Evolutionary conservation across 2,888 invertebrate genomes (phyloP).

Genomic region (Drosophila quinaria): DNA sequence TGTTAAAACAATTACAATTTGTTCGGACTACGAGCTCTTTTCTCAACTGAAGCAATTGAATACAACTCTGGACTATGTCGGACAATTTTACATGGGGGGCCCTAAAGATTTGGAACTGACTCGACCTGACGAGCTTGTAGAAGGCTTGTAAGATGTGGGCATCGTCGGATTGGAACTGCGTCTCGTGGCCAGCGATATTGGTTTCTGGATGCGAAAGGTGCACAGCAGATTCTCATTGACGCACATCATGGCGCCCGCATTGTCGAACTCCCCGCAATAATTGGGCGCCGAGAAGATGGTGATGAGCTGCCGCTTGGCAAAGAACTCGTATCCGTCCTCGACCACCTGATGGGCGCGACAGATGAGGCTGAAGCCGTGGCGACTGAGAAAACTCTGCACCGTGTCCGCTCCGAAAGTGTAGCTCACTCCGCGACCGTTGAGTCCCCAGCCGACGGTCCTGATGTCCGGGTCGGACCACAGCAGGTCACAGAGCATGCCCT

Average conservation of each 20-base stretch:
- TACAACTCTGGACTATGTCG: not conserved
- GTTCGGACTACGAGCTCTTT: not conserved
- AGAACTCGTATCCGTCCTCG: constrained; percentile 99
- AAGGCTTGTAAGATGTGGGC: not conserved
- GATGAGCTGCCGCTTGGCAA: constrained; percentile 97
- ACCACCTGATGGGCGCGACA: constrained; percentile 91
- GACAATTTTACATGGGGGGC: not conserved
- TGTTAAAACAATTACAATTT: constrained; percentile 1
- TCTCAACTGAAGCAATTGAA: not conserved
- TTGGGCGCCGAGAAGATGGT: constrained; percentile 96
- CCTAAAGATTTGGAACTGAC: constrained; percentile 1
- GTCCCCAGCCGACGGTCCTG: constrained; percentile 98
- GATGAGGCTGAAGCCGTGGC: constrained; percentile 98
- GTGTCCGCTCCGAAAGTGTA: constrained; percentile 99
- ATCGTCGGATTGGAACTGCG: not conserved
- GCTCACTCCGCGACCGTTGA: constrained; percentile 99
- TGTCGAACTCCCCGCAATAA: constrained; percentile 96
- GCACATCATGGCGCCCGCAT: constrained; percentile 95
- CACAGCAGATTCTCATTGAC: constrained; percentile 99
- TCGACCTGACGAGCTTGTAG: not conserved
- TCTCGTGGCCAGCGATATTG: constrained; percentile 95
- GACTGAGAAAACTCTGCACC: constrained; percentile 98
- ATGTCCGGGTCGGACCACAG: constrained; percentile 98
- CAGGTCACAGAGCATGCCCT: constrained; percentile 97
- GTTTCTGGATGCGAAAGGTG: constrained; percentile 97